Evolutionary conservation across 2,888 invertebrate genomes (phyloP).

Genomic region (Leptopilina syphax): DNA sequence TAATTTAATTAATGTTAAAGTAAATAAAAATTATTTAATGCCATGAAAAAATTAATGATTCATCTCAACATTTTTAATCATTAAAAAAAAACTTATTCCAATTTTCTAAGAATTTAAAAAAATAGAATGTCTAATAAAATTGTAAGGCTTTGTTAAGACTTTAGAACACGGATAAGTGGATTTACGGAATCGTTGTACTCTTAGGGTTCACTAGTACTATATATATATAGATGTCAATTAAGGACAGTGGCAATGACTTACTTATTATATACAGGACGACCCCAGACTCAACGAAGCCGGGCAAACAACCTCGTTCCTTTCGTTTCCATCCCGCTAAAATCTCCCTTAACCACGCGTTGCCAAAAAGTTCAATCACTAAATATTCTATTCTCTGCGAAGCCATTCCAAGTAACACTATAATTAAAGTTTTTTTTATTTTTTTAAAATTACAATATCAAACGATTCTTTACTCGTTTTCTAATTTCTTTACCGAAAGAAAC

Average conservation of each 20-base stretch:
- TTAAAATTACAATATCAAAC: no score
- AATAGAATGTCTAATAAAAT: conserved; percentile 1
- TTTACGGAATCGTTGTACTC: conserved; percentile 10
- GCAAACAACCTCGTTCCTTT: conserved; percentile 87
- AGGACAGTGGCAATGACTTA: conserved; percentile 76
- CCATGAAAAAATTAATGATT: no score
- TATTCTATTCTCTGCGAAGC: conserved; percentile 96
- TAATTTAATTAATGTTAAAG: no score
- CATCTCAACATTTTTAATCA: no score
- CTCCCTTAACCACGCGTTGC: conserved; percentile 86
- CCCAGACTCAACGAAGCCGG: conserved; percentile 88
- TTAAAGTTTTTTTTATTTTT: conserved; percentile 5
- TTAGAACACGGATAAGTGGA: conserved; percentile 18
- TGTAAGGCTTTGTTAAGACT: conserved; percentile 5
- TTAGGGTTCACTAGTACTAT: background rate
- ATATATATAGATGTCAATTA: conserved; percentile 8
- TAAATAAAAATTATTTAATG: no score
- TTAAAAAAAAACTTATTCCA: no score
- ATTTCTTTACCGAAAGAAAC: background rate
- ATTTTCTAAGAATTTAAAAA: background rate
- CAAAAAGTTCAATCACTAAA: conserved; percentile 87
- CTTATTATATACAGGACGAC: conserved; percentile 94
- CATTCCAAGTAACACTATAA: conserved; percentile 90
- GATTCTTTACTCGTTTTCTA: no score
- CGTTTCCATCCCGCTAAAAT: conserved; percentile 87